Evolutionary conservation across 1,140 invertebrate species (phyloP).

Genomic region (Druon quercuslanigerum): DNA sequence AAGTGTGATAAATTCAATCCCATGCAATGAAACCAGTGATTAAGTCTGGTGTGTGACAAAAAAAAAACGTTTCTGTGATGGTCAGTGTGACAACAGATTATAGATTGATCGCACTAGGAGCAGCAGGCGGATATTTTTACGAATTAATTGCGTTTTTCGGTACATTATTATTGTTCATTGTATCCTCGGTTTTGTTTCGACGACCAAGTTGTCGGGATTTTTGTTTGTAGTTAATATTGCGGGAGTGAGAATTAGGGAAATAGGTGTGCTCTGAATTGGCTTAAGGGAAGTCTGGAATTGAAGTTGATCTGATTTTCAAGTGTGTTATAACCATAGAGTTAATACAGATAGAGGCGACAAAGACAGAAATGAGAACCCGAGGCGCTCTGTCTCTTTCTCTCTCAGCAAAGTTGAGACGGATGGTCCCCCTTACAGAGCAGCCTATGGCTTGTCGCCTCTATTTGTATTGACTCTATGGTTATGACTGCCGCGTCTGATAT

Average conservation of each 20-base stretch:
- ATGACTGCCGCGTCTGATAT: too few species aligned
- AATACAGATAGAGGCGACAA: too few species aligned
- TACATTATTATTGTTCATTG: not conserved
- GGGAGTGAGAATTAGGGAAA: not conserved
- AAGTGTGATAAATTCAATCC: not conserved
- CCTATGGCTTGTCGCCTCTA: too few species aligned
- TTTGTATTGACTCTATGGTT: too few species aligned
- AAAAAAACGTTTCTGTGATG: constrained; percentile 12
- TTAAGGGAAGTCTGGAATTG: too few species aligned
- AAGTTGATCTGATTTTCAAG: too few species aligned
- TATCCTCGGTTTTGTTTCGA: constrained; percentile 33
- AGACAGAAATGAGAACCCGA: too few species aligned
- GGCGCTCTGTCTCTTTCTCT: too few species aligned
- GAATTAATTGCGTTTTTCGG: constrained; percentile 23
- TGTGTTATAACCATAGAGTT: too few species aligned
- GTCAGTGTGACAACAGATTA: not conserved
- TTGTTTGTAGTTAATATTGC: constrained; percentile 38
- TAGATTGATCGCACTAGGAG: not conserved
- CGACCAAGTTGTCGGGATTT: constrained; percentile 34
- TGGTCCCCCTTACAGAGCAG: too few species aligned
- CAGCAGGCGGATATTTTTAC: constrained; percentile 1
- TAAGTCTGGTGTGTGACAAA: not conserved
- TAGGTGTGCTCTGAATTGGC: not conserved
- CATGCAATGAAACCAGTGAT: not conserved
- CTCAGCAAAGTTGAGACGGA: too few species aligned